Percentiles rank a stretch among this genome's conserved stretches.
Conservation (phyloP, 2,888 invertebrate genomes). For the Stegana nigrithorax region DNA sequence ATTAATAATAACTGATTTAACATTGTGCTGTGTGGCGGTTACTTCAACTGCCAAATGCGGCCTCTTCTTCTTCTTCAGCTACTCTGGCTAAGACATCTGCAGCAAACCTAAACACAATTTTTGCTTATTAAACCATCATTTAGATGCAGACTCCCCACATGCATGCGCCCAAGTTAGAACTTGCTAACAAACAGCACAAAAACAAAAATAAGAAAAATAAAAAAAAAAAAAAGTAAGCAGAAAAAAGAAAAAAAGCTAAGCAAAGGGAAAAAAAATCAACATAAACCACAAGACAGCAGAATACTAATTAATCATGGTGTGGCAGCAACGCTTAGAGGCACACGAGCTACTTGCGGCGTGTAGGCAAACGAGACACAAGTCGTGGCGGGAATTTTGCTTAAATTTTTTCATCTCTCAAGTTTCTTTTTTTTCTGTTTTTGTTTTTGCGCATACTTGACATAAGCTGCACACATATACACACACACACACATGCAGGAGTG, state of each 20-base stretch:
- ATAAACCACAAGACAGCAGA: slow-evolving; percentile 30
- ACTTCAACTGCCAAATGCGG: slow-evolving; percentile 35
- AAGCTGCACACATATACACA: not conserved
- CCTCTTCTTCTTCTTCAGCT: not conserved
- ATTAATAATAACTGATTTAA: slow-evolving; percentile 37
- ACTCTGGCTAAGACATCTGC: slow-evolving; percentile 30
- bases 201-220: slow-evolving; percentile 22
- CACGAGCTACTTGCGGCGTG: not conserved
- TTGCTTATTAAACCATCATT: slow-evolving; percentile 52
- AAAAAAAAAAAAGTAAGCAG: slow-evolving; percentile 14
- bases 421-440: slow-evolving; percentile 3
- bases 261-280: slow-evolving; percentile 21
- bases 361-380: not conserved
- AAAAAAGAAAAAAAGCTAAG: slow-evolving; percentile 15
- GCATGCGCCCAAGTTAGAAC: no score
- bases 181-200: no score
- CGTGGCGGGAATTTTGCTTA: no score
- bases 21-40: slow-evolving; percentile 33
- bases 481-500: no score
- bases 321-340: slow-evolving; percentile 26
- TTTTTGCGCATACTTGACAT: slow-evolving; percentile 17
- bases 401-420: no score
- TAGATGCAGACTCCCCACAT: slow-evolving; percentile 11
- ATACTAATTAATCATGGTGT: slow-evolving; percentile 50
- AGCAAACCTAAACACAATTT: slow-evolving; percentile 46